Conservation (phyloP, 2,888 invertebrate species). For the Oscheius sp. region DNA sequence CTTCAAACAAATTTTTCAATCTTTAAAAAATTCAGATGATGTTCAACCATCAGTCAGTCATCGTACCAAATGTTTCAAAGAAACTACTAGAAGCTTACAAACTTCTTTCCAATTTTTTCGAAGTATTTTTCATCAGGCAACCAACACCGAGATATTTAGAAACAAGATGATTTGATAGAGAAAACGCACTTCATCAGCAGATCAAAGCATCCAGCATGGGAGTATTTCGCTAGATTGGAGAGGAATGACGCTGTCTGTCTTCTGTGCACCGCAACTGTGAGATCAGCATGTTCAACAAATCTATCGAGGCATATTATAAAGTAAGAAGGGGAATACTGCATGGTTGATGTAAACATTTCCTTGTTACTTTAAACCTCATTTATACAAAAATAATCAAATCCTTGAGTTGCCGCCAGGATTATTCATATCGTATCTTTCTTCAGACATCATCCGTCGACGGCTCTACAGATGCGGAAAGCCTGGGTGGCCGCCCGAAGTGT, state of each 20-base stretch:
- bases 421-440: not conserved
- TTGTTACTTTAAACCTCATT: not conserved
- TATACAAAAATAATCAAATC: not conserved
- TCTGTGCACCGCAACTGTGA: slow-evolving; percentile 32
- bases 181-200: not conserved
- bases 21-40: not conserved
- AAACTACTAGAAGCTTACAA: not conserved
- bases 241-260: slow-evolving; percentile 36
- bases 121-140: not conserved
- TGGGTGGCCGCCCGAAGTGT: slow-evolving; percentile 9
- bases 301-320: slow-evolving; percentile 34
- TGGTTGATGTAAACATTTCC: not conserved
- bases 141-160: not conserved
- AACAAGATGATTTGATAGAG: not conserved
- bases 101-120: not conserved
- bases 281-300: slow-evolving; percentile 42
- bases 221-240: slow-evolving; percentile 32
- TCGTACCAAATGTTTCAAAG: not conserved
- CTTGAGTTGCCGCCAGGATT: not conserved
- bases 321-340: not conserved
- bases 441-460: slow-evolving; percentile 27
- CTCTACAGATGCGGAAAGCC: slow-evolving; percentile 21
- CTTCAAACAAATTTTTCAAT: not conserved
- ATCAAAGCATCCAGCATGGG: slow-evolving; percentile 36
- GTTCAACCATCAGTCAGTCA: not conserved